Percentiles rank a stretch among this genome's conserved stretches.
phyloP scores from a whole-genome alignment of 2,888 invertebrate species.

The Hofmannophila pseudospretella region DNA sequence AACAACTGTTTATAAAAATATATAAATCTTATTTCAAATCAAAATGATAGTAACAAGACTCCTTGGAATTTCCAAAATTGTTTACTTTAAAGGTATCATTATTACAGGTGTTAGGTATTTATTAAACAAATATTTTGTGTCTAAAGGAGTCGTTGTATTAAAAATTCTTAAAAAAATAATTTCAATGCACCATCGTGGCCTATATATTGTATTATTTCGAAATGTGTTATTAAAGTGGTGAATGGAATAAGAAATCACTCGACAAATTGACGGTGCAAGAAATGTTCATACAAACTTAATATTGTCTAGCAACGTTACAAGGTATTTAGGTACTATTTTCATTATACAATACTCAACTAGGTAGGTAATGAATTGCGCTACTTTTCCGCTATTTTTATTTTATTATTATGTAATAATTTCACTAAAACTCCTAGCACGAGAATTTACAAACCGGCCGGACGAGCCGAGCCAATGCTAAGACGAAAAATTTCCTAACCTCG shows the following conservation, averaged over 20 bases:
- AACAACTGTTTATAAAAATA: constrained; percentile 75
- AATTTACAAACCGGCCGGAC: constrained; percentile 42
- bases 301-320: constrained; percentile 70
- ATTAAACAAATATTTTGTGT: constrained; percentile 2
- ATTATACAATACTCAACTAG: constrained; percentile 67
- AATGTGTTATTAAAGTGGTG: constrained; percentile 14
- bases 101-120: no score
- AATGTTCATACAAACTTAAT: constrained; percentile 54
- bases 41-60: constrained; percentile 43
- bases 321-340: constrained; percentile 60
- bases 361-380: constrained; percentile 71
- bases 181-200: constrained; percentile 49
- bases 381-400: constrained; percentile 51
- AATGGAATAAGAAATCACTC: constrained; percentile 17
- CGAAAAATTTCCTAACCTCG: constrained; percentile 48
- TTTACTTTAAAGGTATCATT: neutral
- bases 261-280: constrained; percentile 57
- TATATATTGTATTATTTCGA: constrained; percentile 18
- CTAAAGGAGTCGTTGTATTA: constrained; percentile 5
- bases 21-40: constrained; percentile 71
- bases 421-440: constrained; percentile 60
- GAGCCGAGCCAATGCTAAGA: constrained; percentile 35
- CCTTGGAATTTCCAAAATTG: constrained; percentile 14
- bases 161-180: constrained; percentile 48
- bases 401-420: constrained; percentile 51